Conservation (phyloP, 2,888 invertebrate species). For the Holacanthella duospinosa region DNA sequence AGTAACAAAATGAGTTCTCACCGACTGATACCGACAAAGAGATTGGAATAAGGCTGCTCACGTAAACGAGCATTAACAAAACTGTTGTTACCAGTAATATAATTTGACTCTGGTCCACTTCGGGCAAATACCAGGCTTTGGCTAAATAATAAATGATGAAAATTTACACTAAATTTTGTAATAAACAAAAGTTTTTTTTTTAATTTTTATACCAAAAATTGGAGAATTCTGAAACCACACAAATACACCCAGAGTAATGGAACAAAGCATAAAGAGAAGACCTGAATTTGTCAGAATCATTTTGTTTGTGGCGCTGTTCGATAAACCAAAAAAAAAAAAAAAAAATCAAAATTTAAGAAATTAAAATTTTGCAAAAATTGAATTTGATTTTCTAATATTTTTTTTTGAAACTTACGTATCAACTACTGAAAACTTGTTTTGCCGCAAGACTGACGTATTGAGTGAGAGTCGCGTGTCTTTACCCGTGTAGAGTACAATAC, state of each 20-base stretch:
- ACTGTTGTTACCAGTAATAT: background rate
- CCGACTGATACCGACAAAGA: background rate
- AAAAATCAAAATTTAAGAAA: background rate
- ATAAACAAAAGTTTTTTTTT: too few relatives aligned
- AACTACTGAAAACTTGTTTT: conserved; percentile 59
- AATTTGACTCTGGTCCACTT: background rate
- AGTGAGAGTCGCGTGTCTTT: conserved; percentile 92
- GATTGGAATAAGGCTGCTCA: background rate
- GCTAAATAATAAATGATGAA: background rate
- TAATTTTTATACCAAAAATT: background rate
- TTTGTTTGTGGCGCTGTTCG: background rate
- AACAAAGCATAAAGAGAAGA: background rate
- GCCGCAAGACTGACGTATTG: conserved; percentile 66
- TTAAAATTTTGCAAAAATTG: too few relatives aligned
- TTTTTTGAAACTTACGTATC: conserved; percentile 50
- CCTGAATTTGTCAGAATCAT: background rate
- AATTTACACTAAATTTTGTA: background rate
- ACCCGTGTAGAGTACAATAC: conserved; percentile 91
- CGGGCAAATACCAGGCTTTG: background rate
- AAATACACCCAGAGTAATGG: background rate
- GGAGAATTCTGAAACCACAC: background rate
- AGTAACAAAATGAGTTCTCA: too few relatives aligned
- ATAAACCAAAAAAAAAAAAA: background rate
- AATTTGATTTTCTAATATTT: background rate
- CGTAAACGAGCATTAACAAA: background rate